phyloP scores from a whole-genome alignment of 2,888 invertebrate genomes.

The Ophion costatus region DNA sequence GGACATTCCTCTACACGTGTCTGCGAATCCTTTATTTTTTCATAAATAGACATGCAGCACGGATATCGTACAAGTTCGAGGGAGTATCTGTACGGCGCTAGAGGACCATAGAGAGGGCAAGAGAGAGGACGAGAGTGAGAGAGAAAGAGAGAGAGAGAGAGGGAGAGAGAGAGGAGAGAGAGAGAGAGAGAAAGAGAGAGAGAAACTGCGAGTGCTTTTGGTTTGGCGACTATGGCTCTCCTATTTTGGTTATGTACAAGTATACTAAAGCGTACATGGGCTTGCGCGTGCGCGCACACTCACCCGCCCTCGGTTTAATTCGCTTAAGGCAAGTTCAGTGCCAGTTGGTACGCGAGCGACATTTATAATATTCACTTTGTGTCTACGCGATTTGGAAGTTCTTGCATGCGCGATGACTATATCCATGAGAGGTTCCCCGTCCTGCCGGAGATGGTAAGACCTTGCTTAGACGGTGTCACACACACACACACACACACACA shows the following conservation, averaged over 20 bases:
- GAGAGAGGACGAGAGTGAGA: background rate
- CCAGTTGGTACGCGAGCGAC: slow-evolving; percentile 73
- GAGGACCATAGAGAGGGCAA: background rate
- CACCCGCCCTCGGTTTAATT: slow-evolving; percentile 70
- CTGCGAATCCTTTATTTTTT: background rate
- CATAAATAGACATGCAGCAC: background rate
- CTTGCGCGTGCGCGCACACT: slow-evolving; percentile 22
- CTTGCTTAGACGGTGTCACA: slow-evolving; percentile 42
- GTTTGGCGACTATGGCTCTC: slow-evolving; percentile 6
- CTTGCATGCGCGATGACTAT: slow-evolving; percentile 56
- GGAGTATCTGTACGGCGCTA: background rate
- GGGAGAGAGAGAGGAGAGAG: background rate
- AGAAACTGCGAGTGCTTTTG: slow-evolving; percentile 42
- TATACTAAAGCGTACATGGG: background rate
- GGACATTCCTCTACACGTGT: slow-evolving; percentile 10
- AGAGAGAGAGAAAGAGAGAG: background rate
- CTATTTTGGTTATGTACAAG: slow-evolving; percentile 51
- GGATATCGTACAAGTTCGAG: slow-evolving; percentile 2
- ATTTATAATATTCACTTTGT: slow-evolving; percentile 68
- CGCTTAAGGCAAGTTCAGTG: slow-evolving; percentile 74
- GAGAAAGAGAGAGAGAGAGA: slow-evolving; percentile 4
- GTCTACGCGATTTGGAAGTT: slow-evolving; percentile 66
- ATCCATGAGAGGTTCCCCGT: slow-evolving; percentile 44
- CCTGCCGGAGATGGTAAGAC: slow-evolving; percentile 36
- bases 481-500: slow-evolving; percentile 17